phyloP scores from a whole-genome alignment of 2,113 vertebrate species.

The Xenus cinereus region DNA sequence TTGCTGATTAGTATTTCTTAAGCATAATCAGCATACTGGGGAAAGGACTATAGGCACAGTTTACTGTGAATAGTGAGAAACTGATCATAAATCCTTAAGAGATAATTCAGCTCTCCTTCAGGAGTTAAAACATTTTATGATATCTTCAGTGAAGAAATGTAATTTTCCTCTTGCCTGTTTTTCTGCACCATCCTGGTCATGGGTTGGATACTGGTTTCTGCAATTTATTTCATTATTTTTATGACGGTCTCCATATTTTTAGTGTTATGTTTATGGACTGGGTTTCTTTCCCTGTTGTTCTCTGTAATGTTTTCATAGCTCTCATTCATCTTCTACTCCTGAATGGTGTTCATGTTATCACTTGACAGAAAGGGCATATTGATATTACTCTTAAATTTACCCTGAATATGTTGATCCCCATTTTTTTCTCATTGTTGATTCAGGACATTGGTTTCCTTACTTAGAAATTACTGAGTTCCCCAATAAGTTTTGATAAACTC shows the following conservation, averaged over 20 bases:
- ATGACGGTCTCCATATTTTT: neutral
- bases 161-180: neutral
- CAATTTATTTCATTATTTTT: neutral
- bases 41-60: neutral
- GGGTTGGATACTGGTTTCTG: neutral
- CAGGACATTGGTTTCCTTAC: neutral
- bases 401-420: neutral
- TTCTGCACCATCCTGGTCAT: neutral
- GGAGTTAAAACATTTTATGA: neutral
- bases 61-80: neutral
- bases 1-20: neutral
- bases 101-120: neutral
- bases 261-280: neutral
- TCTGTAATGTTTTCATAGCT: neutral
- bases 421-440: neutral
- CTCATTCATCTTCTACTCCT: neutral
- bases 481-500: neutral
- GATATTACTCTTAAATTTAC: neutral
- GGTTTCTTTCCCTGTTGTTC: neutral
- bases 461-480: neutral
- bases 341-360: neutral
- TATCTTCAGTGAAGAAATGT: neutral
- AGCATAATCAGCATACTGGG: neutral
- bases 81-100: neutral
- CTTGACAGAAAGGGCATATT: neutral